Evolutionary conservation across 2,797 vertebrate genomes (phyloP), one percentile per base, ranked within the genome.

Genomic region (Gouania willdenowi): DNA sequence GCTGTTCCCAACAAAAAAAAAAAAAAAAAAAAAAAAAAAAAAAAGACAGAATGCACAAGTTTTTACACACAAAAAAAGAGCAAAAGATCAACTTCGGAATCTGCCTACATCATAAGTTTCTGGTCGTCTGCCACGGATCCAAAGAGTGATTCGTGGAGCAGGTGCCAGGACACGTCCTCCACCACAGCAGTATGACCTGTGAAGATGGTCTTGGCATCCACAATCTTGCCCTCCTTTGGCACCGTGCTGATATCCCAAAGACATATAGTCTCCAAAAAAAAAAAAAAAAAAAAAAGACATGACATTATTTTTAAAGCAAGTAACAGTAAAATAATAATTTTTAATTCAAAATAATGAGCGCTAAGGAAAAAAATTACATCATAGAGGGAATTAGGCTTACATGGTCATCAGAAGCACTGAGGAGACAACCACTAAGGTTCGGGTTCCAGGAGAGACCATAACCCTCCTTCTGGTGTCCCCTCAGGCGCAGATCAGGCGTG

Each of bases 381-480:
- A n/a, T n/a, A n/a, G n/a, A n/a, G n/a, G n/a, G n/a, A n/a, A n/a
- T n/a, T 26, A 26, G 21, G 34, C 92, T 81, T 71, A 97, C 96
- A 4, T 99, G 96, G 55, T 99, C 96, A 78, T 99, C 96, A 65
- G 95, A 99, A 28, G 95, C 95, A 73, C 96, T 99, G 18, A 99
- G 90, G 49, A 98, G 82, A 46, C 94, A 96, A 43, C 96, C 95
- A 1, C 94, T 98, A 49, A 98, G 88, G 78, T 99, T 98, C 10
- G 95, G 92, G 77, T 98, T 99, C 96, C 95, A 99, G 5, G 96
- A 99, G 18, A 99, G 87, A 8, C 96, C 96, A 1, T 99, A 99
- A 0, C 95, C 96, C 75, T 98, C 96, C 60, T 99, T 98, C 77
- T 98, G 95, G 81, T 99, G 96, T 11, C 96, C 96, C 57, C 94